phyloP scores from a whole-genome alignment of 2,888 invertebrate genomes.

The Leptopterna dolabrata region DNA sequence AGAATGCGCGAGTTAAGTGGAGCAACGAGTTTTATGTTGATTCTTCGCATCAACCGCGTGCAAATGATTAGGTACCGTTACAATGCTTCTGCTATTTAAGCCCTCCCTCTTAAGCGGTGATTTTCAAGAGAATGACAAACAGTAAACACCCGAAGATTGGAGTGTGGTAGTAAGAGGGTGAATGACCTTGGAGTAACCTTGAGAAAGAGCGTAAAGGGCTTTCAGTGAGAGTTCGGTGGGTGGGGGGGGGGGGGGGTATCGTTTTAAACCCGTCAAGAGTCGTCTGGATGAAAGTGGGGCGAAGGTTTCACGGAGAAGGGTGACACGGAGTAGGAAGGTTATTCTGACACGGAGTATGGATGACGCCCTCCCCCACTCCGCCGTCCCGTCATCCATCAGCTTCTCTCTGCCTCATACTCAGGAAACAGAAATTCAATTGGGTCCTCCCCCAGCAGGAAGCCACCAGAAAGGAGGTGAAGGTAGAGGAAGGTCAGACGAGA shows the following conservation, averaged over 20 bases:
- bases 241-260: neutral
- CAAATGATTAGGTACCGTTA: too few species aligned
- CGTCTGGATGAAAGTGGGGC: conserved; percentile 33
- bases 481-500: neutral
- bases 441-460: neutral
- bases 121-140: neutral
- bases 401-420: neutral
- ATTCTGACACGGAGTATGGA: conserved; percentile 2
- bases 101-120: too few species aligned
- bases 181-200: conserved; percentile 23
- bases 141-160: neutral
- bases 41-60: too few species aligned
- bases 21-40: too few species aligned
- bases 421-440: conserved; percentile 26
- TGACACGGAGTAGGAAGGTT: neutral
- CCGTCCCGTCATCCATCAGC: conserved; percentile 42
- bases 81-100: too few species aligned
- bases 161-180: neutral
- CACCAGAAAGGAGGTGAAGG: neutral
- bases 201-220: neutral
- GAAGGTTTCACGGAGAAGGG: conserved; percentile 23
- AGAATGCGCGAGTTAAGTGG: too few species aligned
- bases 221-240: neutral
- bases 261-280: conserved; percentile 32
- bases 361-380: conserved; percentile 15